phyloP scores from a whole-genome alignment of 2,113 vertebrate genomes.

The Scalopus aquaticus region DNA sequence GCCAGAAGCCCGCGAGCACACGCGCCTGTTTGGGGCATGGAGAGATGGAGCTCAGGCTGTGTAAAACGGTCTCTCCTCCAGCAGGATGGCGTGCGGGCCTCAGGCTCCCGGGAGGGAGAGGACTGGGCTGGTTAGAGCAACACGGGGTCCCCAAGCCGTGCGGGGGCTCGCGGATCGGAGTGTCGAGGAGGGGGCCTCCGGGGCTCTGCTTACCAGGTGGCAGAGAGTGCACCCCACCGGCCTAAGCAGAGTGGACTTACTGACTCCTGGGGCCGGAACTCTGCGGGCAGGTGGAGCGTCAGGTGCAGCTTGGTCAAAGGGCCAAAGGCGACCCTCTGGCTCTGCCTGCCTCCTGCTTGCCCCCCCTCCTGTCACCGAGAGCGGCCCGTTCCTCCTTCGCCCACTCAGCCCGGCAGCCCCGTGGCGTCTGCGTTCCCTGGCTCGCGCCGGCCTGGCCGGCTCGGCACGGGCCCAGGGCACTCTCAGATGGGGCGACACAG shows the following conservation, averaged over 20 bases:
- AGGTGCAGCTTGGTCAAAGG: neutral
- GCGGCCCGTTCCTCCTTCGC: no score
- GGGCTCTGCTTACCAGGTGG: neutral
- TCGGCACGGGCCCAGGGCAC: neutral
- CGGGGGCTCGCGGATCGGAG: no score
- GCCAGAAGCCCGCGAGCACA: constrained; percentile 52
- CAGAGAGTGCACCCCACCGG: neutral
- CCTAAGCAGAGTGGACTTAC: neutral
- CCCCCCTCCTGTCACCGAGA: no score
- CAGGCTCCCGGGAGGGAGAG: neutral
- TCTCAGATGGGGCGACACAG: no score
- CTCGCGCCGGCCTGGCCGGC: neutral
- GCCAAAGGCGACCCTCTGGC: no score
- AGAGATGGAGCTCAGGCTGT: constrained; percentile 37
- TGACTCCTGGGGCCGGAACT: neutral
- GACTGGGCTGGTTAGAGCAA: neutral
- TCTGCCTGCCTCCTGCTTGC: no score
- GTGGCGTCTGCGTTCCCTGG: no score
- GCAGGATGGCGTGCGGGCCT: neutral
- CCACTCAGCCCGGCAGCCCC: no score
- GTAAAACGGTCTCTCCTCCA: constrained; percentile 43
- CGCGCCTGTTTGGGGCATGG: constrained; percentile 36
- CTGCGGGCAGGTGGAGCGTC: neutral
- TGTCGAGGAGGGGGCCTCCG: neutral
- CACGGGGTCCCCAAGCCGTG: no score